Conservation (phyloP, 2,113 vertebrate genomes). For the Ptychochromis oligacanthus region DNA sequence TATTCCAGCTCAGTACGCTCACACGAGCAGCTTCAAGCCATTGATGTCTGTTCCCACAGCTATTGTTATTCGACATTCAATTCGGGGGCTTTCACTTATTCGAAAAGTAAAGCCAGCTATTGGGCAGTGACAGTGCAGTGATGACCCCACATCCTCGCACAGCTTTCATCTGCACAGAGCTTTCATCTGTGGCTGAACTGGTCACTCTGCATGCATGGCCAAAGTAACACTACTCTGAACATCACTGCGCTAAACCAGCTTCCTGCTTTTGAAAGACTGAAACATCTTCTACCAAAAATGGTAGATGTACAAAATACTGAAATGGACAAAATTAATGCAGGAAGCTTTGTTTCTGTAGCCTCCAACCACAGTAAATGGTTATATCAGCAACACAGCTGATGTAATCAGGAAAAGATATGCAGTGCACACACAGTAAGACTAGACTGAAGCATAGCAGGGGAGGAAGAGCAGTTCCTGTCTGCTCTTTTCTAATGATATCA, state of each 20-base stretch:
- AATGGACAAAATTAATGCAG: constrained; percentile 47
- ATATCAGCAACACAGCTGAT: constrained; percentile 46
- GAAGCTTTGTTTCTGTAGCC: constrained; percentile 29
- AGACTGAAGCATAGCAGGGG: constrained; percentile 36
- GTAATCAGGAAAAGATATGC: constrained; percentile 52
- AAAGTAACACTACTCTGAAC: background rate
- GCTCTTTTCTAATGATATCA: constrained; percentile 34
- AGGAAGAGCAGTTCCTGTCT: constrained; percentile 15
- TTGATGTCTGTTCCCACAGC: constrained; percentile 43
- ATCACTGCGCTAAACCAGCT: background rate
- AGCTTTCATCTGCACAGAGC: constrained; percentile 34
- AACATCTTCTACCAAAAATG: constrained; percentile 13
- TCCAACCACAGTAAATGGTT: constrained; percentile 43
- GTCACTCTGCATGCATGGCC: constrained; percentile 11
- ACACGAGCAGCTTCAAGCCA: constrained; percentile 56
- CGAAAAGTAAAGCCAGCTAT: background rate
- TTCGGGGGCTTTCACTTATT: constrained; percentile 23
- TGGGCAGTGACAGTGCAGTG: background rate
- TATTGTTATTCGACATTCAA: constrained; percentile 46
- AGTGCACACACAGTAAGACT: constrained; percentile 46
- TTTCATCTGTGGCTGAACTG: constrained; percentile 20
- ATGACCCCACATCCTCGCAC: background rate
- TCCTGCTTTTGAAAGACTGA: constrained; percentile 4
- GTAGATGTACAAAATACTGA: constrained; percentile 6
- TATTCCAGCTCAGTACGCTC: constrained; percentile 46